phyloP scores from a whole-genome alignment of 2,797 vertebrate genomes.

The Simalia tracyae region DNA sequence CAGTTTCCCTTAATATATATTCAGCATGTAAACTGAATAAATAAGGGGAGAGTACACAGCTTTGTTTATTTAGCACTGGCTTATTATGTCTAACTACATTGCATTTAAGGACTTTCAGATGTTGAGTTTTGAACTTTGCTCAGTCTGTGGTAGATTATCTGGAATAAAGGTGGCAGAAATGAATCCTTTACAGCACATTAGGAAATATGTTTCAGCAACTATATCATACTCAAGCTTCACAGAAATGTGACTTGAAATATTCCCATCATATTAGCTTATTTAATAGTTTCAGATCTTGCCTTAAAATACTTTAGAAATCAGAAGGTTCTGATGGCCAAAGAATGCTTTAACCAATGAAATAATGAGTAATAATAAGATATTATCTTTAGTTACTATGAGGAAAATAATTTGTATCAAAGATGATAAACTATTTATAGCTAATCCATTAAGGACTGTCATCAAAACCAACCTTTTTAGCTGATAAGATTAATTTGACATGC shows the following conservation, averaged over 20 bases:
- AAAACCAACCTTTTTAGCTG: constrained; percentile 16
- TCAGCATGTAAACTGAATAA: background rate
- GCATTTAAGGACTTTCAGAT: constrained; percentile 18
- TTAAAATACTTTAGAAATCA: constrained; percentile 20
- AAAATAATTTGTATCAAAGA: constrained; percentile 1
- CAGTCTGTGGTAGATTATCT: constrained; percentile 26
- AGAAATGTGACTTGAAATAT: constrained; percentile 41
- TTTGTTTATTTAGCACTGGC: background rate
- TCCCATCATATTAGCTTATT: accelerated
- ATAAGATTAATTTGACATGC: constrained; percentile 18
- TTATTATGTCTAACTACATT: background rate
- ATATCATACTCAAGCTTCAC: background rate
- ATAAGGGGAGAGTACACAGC: background rate
- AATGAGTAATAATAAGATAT: background rate
- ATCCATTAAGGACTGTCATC: constrained; percentile 10
- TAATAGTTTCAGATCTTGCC: background rate
- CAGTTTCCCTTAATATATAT: background rate
- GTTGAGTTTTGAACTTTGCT: background rate
- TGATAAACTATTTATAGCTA: background rate
- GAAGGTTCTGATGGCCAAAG: background rate
- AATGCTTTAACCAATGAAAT: background rate
- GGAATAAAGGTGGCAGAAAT: constrained; percentile 9
- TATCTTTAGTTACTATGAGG: background rate
- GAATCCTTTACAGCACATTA: constrained; percentile 36
- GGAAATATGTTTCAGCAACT: constrained; percentile 29